Percentiles rank a stretch among this genome's conserved stretches.
phyloP scores from a whole-genome alignment of 92 coral and sea anemone species.

The Hydrozoanthus gracilis region DNA sequence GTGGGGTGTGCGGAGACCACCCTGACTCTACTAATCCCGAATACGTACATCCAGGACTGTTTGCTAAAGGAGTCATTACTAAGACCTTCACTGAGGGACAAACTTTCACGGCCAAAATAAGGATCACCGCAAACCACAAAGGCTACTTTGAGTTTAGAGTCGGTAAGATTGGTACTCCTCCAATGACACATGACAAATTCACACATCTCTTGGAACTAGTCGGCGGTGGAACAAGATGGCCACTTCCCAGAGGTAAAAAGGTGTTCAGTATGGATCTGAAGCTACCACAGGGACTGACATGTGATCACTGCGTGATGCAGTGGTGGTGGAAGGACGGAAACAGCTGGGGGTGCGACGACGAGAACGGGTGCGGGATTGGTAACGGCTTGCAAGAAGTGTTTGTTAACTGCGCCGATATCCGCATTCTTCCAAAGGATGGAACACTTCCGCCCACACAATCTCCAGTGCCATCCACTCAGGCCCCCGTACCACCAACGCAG shows the following conservation, averaged over 20 bases:
- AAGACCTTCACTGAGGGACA: constrained; percentile 74
- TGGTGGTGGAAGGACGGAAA: constrained; percentile 98
- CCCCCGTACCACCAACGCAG: constrained; percentile 39
- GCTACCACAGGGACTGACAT: constrained; percentile 65
- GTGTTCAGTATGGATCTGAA: constrained; percentile 13
- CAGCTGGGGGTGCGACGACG: constrained; percentile 82
- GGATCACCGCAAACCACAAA: constrained; percentile 71
- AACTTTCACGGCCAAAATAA: constrained; percentile 58
- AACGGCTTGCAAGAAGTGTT: constrained; percentile 87
- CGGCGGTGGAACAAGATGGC: constrained; percentile 54
- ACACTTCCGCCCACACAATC: constrained; percentile 36
- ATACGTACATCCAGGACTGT: constrained; percentile 71
- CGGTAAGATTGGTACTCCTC: constrained; percentile 60
- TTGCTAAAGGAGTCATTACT: constrained; percentile 68
- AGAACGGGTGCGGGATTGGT: constrained; percentile 67
- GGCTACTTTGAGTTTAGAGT: constrained; percentile 75
- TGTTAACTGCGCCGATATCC: constrained; percentile 94
- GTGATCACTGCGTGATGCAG: constrained; percentile 93
- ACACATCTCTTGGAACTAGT: constrained; percentile 60
- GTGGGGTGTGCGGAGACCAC: constrained; percentile 71
- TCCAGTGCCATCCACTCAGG: constrained; percentile 47
- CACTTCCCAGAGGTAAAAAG: constrained; percentile 16
- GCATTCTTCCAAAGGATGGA: constrained; percentile 63
- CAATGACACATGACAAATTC: constrained; percentile 71
- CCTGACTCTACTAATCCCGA: constrained; percentile 24